Conservation (phyloP, 2,113 vertebrate genomes). For the Tachysurus vachellii region DNA sequence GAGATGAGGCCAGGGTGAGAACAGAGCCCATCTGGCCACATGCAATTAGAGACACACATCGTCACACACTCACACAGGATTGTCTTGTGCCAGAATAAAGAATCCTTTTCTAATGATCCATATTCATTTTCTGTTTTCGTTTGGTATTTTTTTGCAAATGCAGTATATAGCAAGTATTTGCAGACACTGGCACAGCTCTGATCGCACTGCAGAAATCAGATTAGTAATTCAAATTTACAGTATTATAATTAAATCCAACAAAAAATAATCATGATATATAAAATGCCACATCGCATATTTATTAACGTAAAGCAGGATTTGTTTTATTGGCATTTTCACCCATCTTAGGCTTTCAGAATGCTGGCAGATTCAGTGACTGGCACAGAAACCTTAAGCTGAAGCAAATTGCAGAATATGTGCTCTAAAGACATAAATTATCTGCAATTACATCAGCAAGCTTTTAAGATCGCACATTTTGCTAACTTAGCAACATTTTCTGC, state of each 20-base stretch:
- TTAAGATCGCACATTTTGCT: slow-evolving; percentile 44
- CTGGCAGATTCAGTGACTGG: slow-evolving; percentile 1
- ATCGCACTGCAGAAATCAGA: not conserved
- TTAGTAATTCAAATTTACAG: not conserved
- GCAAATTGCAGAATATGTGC: slow-evolving; percentile 19
- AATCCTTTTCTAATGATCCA: not conserved
- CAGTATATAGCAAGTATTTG: not conserved
- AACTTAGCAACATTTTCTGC: slow-evolving; percentile 38
- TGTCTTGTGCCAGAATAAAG: slow-evolving; percentile 8
- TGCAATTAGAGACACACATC: slow-evolving; percentile 44
- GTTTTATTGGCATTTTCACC: slow-evolving; percentile 22
- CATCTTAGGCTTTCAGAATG: slow-evolving; percentile 13
- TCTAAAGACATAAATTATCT: slow-evolving; percentile 44
- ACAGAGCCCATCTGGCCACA: slow-evolving; percentile 64
- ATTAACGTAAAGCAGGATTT: not conserved
- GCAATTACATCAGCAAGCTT: slow-evolving; percentile 57
- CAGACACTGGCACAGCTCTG: not conserved
- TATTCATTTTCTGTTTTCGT: not conserved
- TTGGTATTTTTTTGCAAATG: not conserved
- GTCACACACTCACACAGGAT: slow-evolving; percentile 31
- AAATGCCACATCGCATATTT: not conserved
- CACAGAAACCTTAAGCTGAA: slow-evolving; percentile 46
- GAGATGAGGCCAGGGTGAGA: slow-evolving; percentile 88
- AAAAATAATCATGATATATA: not conserved
- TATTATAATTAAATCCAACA: not conserved